These are phyloP conservation scores for Schizaphis graminum DNA, from an alignment of 2,888 invertebrate species.

Conservation along the genomic window DNA sequence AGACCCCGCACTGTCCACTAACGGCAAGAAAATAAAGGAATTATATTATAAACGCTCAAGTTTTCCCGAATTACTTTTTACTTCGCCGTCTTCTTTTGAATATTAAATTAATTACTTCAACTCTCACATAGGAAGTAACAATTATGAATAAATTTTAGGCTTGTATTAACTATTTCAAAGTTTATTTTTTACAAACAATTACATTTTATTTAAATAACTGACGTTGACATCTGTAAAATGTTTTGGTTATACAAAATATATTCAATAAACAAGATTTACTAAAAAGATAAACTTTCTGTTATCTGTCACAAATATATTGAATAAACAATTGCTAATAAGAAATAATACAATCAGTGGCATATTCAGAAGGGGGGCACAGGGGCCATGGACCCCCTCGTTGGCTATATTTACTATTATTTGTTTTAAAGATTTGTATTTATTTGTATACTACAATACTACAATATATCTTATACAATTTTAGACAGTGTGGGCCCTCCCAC, in stretches of 20 bases:
- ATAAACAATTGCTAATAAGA: background rate
- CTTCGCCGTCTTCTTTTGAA: constrained; percentile 41
- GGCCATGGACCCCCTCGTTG: no score
- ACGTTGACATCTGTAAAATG: background rate
- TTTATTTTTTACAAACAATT: background rate
- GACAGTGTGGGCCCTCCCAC: no score
- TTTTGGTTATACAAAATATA: background rate
- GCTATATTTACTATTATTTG: no score
- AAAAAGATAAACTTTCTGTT: background rate
- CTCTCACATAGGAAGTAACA: background rate
- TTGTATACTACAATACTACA: no score
- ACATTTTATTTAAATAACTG: background rate
- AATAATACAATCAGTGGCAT: background rate
- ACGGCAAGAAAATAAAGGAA: background rate
- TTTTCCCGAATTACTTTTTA: constrained; percentile 24
- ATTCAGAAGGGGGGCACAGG: no score
- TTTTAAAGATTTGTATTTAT: no score
- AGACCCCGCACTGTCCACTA: background rate
- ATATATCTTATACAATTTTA: no score
- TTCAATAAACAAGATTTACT: background rate
- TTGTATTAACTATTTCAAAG: background rate
- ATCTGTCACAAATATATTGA: background rate
- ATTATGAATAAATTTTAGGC: constrained; percentile 8
- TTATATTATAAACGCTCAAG: constrained; percentile 26
- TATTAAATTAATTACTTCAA: constrained; percentile 48